These are phyloP conservation scores for Coturnix japonica DNA, from an alignment of 2,113 vertebrate genomes.

Conservation along the genomic window DNA sequence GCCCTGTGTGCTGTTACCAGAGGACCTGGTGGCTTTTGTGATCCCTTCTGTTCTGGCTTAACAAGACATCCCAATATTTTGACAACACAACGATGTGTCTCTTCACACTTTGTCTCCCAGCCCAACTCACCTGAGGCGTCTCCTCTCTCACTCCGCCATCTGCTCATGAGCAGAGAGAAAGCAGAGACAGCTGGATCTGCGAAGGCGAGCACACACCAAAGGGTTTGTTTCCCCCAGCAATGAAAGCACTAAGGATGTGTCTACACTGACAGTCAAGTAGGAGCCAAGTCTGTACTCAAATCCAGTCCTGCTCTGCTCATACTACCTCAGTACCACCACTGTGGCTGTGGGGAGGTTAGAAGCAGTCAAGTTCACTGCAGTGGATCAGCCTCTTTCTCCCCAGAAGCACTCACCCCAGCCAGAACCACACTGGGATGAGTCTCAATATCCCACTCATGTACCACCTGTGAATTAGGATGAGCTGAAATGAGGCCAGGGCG, in stretches of 20 bases:
- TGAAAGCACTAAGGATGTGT: not conserved
- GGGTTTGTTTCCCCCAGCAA: constrained; percentile 3
- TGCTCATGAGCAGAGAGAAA: not conserved
- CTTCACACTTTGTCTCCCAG: constrained; percentile 34
- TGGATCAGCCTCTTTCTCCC: not conserved
- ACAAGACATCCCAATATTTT: not conserved
- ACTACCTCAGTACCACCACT: accelerated
- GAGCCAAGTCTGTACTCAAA: not conserved
- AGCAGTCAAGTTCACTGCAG: not conserved
- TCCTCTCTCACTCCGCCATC: not conserved
- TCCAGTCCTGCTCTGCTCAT: accelerated
- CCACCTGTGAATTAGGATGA: not conserved
- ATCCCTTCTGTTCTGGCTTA: not conserved
- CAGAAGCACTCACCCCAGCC: accelerated
- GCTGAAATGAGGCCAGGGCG: not conserved
- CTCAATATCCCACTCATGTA: accelerated
- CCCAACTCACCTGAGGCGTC: constrained; percentile 41
- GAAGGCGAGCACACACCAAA: not conserved
- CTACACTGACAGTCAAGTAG: not conserved
- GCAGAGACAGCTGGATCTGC: not conserved
- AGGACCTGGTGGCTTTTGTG: not conserved
- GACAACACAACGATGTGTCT: not conserved
- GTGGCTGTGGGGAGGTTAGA: not conserved
- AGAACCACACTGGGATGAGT: not conserved
- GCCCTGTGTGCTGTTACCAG: not conserved